phyloP scores from a whole-genome alignment of 2,797 vertebrate genomes.

The Trachurus trachurus region DNA sequence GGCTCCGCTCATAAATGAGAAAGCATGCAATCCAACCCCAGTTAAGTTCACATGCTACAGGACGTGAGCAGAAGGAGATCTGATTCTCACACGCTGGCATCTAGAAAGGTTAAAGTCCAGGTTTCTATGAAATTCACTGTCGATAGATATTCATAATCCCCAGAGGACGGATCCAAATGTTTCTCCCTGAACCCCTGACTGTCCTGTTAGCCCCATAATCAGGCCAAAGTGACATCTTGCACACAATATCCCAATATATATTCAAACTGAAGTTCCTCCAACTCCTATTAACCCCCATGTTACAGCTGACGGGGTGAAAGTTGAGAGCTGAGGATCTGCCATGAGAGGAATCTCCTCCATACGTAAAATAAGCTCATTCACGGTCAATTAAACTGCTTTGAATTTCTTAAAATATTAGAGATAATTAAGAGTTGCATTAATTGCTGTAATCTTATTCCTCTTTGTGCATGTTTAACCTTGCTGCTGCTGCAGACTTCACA shows the following conservation, averaged over 20 bases:
- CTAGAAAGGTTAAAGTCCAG: neutral
- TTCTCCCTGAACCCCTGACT: constrained; percentile 6
- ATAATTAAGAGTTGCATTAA: neutral
- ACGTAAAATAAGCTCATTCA: neutral
- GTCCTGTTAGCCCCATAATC: neutral
- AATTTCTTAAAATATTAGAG: neutral
- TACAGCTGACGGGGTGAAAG: no score
- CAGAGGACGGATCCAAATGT: constrained; percentile 5
- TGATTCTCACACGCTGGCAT: neutral
- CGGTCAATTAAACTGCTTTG: neutral
- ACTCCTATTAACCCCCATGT: no score
- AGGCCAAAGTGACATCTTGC: neutral
- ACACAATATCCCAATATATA: neutral
- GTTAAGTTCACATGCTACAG: constrained; percentile 24
- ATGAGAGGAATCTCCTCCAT: neutral
- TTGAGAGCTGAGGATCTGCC: no score
- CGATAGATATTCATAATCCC: neutral
- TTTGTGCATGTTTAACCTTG: neutral
- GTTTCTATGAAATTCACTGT: neutral
- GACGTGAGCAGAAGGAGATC: neutral
- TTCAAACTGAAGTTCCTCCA: neutral
- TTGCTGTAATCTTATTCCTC: neutral
- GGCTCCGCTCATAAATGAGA: constrained; percentile 36
- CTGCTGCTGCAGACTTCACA: neutral
- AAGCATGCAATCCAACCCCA: constrained; percentile 30